Base-by-base conservation (phyloP, 2,888 invertebrate species). In the Troides helena region DNA sequence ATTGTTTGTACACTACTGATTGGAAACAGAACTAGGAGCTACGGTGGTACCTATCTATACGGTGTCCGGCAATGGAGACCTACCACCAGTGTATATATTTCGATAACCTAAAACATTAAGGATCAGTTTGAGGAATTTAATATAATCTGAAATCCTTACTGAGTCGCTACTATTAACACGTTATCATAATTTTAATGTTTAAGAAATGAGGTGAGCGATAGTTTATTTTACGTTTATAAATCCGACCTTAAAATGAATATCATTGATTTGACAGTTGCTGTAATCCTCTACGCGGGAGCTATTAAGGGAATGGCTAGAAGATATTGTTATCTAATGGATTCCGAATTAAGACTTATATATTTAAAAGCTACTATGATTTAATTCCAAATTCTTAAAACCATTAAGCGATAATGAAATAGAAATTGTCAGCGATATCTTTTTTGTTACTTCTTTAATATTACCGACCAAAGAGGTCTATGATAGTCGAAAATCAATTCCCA, bases 351-450 rank as follows among this genome's bases (percentile, higher is more conserved):
- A 72, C 61, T 68, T 74, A 75, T 72, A 62, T 75, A 74, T 74
- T 73, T 74, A 67, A 75, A 70, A 71, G 71, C 70, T 66, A 68
- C 69, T 73, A 64, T 71, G 73, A 73, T 70, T 73, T 74, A 74
- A 74, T 74, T 75, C 72, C 72, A 82, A 82, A 83, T 81, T 75
- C 77, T 76, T 70, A 74, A 76, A 74, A 74, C 73, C 77, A 80
- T 74, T 80, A 84, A 82, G 82, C 81, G 82, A 87, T 86, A 82
- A 81, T 74, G 72, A 72, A 72, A 73, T 62, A 36, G 60, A n/a
- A 66, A 39, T 63, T 56, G 62, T 21, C 10, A 5, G 18, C 53
- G n/a, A 58, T 58, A 12, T n/a, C 18, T 56, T 18, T 56, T 14
- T 56, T 7, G n/a, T 23, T 23, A 58, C 57, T 23, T 25, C 23